Percentiles rank a stretch among this genome's conserved stretches.
These are phyloP conservation scores for Nemotelus pantherinus DNA, from an alignment of 2,888 invertebrate genomes.

Conservation along the genomic window DNA sequence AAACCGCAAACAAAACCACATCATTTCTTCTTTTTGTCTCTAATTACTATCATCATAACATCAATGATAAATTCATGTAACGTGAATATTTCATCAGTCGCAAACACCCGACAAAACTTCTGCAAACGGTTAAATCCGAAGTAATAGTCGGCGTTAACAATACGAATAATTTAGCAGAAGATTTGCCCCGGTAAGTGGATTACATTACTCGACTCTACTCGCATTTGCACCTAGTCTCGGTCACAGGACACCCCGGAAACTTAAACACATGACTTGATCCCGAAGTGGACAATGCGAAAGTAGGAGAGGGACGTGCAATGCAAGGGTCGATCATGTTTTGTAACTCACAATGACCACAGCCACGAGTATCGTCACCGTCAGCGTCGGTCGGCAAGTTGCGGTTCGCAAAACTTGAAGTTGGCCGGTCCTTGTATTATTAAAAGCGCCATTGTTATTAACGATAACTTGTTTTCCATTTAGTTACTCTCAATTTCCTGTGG, in stretches of 20 bases:
- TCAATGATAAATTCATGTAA: too few species aligned
- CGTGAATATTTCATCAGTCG: too few species aligned
- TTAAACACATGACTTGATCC: too few species aligned
- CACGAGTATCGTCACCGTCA: background rate
- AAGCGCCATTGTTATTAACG: slow-evolving; percentile 30
- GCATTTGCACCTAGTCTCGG: too few species aligned
- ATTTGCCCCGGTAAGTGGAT: background rate
- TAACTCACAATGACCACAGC: slow-evolving; percentile 21
- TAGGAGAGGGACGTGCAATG: slow-evolving; percentile 5
- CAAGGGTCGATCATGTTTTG: slow-evolving; percentile 22
- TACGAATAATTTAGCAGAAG: background rate
- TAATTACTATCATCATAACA: too few species aligned
- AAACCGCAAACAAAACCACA: too few species aligned
- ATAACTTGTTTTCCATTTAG: slow-evolving; percentile 41
- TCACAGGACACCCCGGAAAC: too few species aligned
- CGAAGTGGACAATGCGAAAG: too few species aligned
- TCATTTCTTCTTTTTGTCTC: too few species aligned
- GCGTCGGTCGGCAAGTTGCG: background rate
- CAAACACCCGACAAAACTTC: too few species aligned
- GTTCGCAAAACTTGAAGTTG: slow-evolving; percentile 5
- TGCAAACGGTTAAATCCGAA: too few species aligned
- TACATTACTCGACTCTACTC: too few species aligned
- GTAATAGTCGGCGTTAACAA: background rate
- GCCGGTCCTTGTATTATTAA: slow-evolving; percentile 12
- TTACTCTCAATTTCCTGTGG: slow-evolving; percentile 28